Evolutionary conservation across 2,113 vertebrate genomes (phyloP), one percentile per base, ranked within the genome.

Genomic region (Platysteira castanea): DNA sequence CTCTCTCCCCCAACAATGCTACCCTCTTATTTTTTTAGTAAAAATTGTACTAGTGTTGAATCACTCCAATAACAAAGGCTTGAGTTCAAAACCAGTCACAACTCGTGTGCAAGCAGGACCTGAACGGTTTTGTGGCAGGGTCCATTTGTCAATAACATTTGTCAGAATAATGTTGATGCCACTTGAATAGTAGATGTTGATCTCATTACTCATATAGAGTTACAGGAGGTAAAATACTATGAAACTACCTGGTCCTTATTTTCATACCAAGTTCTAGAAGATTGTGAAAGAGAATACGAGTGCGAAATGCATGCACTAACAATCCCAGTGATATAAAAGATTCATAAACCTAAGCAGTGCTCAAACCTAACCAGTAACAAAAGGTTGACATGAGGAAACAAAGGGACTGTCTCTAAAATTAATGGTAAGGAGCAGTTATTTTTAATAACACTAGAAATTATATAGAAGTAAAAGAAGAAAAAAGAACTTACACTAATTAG

Each of bases 41-140:
- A 84, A 81, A 84, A 41, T 26, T 49, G 4, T 33, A 15, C 75
- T 73, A 20, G 2, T 15, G 6, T 79, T 76, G 26, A 95, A 94
- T 77, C 42, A 83, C 15, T 87, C 42, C 57, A 82, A 47, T 28
- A 84, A 9, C 24, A 64, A 65, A 85, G 23, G 22, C 10, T 19
- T 61, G 50, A 67, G 35, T 52, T 91, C 63, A 83, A 93, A 93
- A n/a, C 13, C 53, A 87, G 50, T 73, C n/a, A 69, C 37, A 54
- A 67, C 19, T 56, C 6, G 0, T 67, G 33, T n/a, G 23, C 7
- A 15, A 77, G 30, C 26, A 19, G 30, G n/a, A 89, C 16, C 11
- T 21, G n/a, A 81, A 76, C 52, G 47, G 39, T 23, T 70, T 79
- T 67, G 49, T 64, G 18, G 8, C 28, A 73, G 42, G 35, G 14